Conservation (phyloP, 1,140 invertebrate species). For the Drosophila athabasca region DNA sequence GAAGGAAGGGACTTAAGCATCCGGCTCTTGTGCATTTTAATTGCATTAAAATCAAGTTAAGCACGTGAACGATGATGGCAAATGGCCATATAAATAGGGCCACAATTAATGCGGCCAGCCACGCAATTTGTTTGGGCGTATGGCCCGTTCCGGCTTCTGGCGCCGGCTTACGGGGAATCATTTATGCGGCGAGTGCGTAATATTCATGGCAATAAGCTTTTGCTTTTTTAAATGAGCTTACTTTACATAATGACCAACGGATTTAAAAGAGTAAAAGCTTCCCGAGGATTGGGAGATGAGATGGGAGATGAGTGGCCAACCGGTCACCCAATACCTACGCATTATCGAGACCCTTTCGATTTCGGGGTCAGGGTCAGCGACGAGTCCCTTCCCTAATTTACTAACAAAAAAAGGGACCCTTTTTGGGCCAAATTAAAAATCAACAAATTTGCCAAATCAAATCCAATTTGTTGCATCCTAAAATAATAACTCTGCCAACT, state of each 20-base stretch:
- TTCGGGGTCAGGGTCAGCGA: constrained; percentile 9
- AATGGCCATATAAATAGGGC: constrained; percentile 48
- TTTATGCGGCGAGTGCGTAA: constrained; percentile 66
- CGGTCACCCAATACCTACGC: not conserved
- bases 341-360: constrained; percentile 16
- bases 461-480: constrained; percentile 65
- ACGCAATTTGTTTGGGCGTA: constrained; percentile 63
- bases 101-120: constrained; percentile 59
- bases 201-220: constrained; percentile 45
- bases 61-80: constrained; percentile 20
- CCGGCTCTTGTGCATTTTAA: constrained; percentile 32
- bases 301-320: constrained; percentile 42
- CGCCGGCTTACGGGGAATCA: constrained; percentile 61
- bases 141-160: constrained; percentile 17
- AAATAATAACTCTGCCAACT: constrained; percentile 57
- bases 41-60: constrained; percentile 48
- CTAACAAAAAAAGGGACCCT: constrained; percentile 31
- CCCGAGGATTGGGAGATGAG: constrained; percentile 32
- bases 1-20: not conserved
- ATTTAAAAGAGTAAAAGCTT: constrained; percentile 23
- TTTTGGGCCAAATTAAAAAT: constrained; percentile 65
- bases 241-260: constrained; percentile 39
- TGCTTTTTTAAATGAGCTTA: constrained; percentile 37
- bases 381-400: constrained; percentile 51
- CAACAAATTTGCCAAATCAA: constrained; percentile 74